Evolutionary conservation across 2,888 invertebrate genomes (phyloP).

Genomic region (Entomobrya proxima): DNA sequence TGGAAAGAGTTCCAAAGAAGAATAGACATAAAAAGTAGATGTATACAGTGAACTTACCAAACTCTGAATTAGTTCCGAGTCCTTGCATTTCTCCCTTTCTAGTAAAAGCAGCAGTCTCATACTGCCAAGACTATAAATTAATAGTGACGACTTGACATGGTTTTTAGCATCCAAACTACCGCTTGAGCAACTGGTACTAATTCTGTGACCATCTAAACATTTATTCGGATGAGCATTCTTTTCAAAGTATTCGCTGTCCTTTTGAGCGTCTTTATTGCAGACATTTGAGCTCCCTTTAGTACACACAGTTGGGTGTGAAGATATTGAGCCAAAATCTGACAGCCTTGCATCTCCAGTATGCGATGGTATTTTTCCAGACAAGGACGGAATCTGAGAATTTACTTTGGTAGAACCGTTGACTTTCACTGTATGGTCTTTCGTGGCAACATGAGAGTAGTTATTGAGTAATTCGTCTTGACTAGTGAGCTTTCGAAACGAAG

Average conservation of each 20-base stretch:
- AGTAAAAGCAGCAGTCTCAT: constrained; percentile 86
- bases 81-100: constrained; percentile 83
- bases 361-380: constrained; percentile 44
- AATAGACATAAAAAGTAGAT: not conserved
- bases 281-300: not conserved
- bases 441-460: constrained; percentile 22
- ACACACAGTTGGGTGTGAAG: not conserved
- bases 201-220: not conserved
- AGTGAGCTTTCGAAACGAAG: constrained; percentile 72
- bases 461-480: constrained; percentile 71
- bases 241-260: not conserved
- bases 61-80: constrained; percentile 83
- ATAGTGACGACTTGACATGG: constrained; percentile 61
- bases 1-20: not conserved
- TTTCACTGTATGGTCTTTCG: constrained; percentile 39
- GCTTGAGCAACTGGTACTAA: constrained; percentile 18
- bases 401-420: constrained; percentile 48
- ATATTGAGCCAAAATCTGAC: constrained; percentile 47
- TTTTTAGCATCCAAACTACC: constrained; percentile 33
- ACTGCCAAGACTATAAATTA: constrained; percentile 78
- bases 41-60: constrained; percentile 80
- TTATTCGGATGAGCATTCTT: constrained; percentile 28
- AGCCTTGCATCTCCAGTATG: not conserved
- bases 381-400: constrained; percentile 46
- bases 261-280: constrained; percentile 41